A percentile compares a stretch with the other conserved stretches of the same genome.
phyloP scores from a whole-genome alignment of 2,797 vertebrate species.

The Enteromius afrohamiltoni region DNA sequence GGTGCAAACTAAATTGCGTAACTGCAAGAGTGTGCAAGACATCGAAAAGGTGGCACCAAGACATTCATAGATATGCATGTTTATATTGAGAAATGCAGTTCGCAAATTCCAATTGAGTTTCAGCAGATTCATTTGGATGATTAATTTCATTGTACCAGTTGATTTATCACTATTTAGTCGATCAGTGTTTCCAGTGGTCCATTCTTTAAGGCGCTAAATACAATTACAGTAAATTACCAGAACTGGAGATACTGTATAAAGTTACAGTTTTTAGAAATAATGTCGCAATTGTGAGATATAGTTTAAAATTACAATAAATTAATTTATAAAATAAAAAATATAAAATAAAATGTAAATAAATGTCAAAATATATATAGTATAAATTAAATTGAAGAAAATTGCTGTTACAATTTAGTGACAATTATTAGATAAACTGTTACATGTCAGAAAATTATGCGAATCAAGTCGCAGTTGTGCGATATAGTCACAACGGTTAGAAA shows the following conservation, averaged over 20 bases:
- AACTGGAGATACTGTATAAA: neutral
- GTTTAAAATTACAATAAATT: no score
- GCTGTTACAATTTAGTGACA: neutral
- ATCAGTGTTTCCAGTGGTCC: neutral
- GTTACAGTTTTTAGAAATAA: neutral
- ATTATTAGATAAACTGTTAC: neutral
- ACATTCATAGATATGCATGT: neutral
- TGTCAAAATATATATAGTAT: neutral
- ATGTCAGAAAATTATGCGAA: neutral
- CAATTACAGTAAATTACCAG: neutral
- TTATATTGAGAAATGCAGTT: no score
- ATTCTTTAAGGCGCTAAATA: neutral
- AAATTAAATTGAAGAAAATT: neutral
- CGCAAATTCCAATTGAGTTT: neutral
- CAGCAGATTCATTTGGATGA: neutral
- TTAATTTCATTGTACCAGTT: neutral
- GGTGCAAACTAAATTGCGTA: neutral
- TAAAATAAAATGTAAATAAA: neutral
- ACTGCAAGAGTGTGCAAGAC: neutral
- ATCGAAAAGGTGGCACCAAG: neutral
- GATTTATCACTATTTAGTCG: neutral
- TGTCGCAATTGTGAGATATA: neutral
- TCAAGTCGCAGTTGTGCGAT: neutral
- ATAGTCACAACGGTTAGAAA: no score
- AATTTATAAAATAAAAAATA: no score